These are phyloP conservation scores for Plagodis dolabraria DNA, from an alignment of 2,888 invertebrate genomes.

Conservation along the genomic window DNA sequence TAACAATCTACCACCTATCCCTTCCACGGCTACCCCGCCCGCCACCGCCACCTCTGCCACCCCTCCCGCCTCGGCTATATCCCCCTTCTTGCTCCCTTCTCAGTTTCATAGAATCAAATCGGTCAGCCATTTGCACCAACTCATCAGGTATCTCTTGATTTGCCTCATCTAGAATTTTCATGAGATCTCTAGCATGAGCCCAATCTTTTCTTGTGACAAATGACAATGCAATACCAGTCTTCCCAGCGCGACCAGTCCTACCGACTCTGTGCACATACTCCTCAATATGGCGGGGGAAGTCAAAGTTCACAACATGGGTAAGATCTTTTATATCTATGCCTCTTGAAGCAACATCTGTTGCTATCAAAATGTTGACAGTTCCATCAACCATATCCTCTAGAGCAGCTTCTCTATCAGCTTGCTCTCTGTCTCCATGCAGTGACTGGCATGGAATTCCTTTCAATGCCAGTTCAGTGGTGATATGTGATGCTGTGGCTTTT, in stretches of 20 bases:
- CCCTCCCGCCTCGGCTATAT: constrained; percentile 62
- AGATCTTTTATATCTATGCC: constrained; percentile 96
- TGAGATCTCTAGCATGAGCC: constrained; percentile 92
- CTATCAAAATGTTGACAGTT: constrained; percentile 92
- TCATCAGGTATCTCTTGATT: constrained; percentile 92
- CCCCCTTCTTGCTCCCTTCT: constrained; percentile 84
- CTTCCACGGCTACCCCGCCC: constrained; percentile 54
- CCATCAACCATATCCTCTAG: constrained; percentile 93
- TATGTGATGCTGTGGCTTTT: constrained; percentile 92
- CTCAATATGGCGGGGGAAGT: constrained; percentile 97
- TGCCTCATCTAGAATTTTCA: constrained; percentile 94
- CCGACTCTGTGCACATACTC: constrained; percentile 99
- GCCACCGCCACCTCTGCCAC: constrained; percentile 50
- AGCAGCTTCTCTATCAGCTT: constrained; percentile 91
- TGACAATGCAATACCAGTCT: constrained; percentile 92
- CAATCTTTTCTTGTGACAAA: constrained; percentile 93
- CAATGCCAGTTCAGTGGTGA: constrained; percentile 91
- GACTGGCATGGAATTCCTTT: constrained; percentile 89
- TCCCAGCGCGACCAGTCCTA: constrained; percentile 96
- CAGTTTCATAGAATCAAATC: constrained; percentile 89
- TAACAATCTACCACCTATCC: constrained; percentile 54
- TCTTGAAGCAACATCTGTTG: constrained; percentile 97
- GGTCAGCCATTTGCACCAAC: constrained; percentile 89
- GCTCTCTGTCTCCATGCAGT: constrained; percentile 96
- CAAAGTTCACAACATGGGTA: constrained; percentile 96